Evolutionary conservation across 2,888 invertebrate species (phyloP).

Genomic region (Macrophya alboannulata): DNA sequence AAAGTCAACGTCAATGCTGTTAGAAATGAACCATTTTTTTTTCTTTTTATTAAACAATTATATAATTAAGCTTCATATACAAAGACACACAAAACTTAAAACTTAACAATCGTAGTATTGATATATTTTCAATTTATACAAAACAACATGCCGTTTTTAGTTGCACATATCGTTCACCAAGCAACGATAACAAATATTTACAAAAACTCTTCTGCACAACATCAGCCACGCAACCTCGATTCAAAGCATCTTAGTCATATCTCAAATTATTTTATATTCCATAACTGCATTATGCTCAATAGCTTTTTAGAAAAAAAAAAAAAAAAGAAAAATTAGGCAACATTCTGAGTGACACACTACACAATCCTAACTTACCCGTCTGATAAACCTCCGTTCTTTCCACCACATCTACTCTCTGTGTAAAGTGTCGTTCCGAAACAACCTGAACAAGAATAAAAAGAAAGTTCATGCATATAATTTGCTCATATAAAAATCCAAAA

Average conservation of each 20-base stretch:
- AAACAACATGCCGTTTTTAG: conserved; percentile 67
- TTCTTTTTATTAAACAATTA: conserved; percentile 62
- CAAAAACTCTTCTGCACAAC: conserved; percentile 59
- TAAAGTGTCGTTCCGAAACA: conserved; percentile 77
- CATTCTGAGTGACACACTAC: conserved; percentile 66
- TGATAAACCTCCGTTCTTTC: conserved; percentile 80
- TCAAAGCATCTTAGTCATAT: conserved; percentile 61
- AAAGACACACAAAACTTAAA: conserved; percentile 39
- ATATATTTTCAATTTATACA: conserved; percentile 21
- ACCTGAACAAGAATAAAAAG: conserved; percentile 69
- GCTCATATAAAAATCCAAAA: background rate
- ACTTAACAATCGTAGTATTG: conserved; percentile 44
- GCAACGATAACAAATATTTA: conserved; percentile 31
- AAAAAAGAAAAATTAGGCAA: conserved; percentile 71
- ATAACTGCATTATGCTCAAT: conserved; percentile 74
- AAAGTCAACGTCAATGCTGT: conserved; percentile 1
- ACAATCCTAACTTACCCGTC: conserved; percentile 79
- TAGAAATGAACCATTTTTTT: conserved; percentile 59
- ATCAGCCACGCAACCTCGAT: conserved; percentile 69
- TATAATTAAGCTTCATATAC: conserved; percentile 61
- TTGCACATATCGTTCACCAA: conserved; percentile 41
- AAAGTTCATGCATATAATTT: background rate
- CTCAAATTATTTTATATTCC: conserved; percentile 76
- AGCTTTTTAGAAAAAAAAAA: conserved; percentile 60
- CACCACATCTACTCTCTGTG: conserved; percentile 79